Evolutionary conservation across 2,888 invertebrate genomes (phyloP), one percentile per base, ranked within the genome.

Genomic region (Amphipyra berbera): DNA sequence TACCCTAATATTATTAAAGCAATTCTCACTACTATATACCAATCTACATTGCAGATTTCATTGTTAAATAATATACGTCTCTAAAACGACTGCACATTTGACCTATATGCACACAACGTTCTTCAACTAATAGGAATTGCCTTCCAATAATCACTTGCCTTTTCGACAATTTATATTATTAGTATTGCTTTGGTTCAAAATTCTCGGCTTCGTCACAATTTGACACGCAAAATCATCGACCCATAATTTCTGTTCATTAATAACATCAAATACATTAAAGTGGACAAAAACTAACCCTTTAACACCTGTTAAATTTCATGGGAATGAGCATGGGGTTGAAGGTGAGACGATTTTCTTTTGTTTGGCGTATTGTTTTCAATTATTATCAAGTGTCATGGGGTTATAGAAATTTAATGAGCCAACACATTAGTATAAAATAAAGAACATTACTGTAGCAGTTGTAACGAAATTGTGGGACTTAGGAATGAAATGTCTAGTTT

Each of bases 221-320:
- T 1, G 79, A 48, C 46, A 79, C 67, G 45, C 74, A 55, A 76
- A 67, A 76, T 76, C 61, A 71, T 69, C 48, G 8, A 38, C 13
- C 41, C 53, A 47, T 65, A 47, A 44, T 45, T 42, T 56, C 0
- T 35, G 44, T 40, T 42, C 57, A 76, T 69, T 78, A 78, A 68
- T 78, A 78, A 68, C 33, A 27, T 21, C 44, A 63, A 63, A 61
- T 33, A 40, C 46, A 33, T 47, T 55, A 56, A 40, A 50, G 10
- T 54, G 47, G 35, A 60, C 58, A 69, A 65, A 65, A 50, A 47
- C 6, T 50, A 70, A 71, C 76, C 81, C 76, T 74, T 79, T 55
- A 61, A 63, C 84, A 83, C 82, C 83, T 82, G 82, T 78, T 69
- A 56, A 8, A 49, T 49, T 78, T 83, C 84, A 84, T 83, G 85